These are phyloP conservation scores for Dynastes hyllus DNA, from an alignment of 2,888 invertebrate species.

Conservation along the genomic window DNA sequence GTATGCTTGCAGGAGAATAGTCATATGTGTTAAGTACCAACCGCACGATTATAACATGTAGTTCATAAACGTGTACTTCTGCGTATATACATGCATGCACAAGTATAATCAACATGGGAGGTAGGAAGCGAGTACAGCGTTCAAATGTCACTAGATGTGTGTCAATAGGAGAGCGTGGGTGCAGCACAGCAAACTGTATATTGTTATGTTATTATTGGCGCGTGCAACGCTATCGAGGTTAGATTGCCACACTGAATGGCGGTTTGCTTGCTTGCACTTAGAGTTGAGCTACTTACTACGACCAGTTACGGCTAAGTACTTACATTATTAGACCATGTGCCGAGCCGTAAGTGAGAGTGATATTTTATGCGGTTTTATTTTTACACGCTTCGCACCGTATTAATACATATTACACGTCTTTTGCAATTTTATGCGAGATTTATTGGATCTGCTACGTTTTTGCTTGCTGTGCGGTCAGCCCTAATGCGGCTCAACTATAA, in stretches of 20 bases:
- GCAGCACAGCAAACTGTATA: slow-evolving; percentile 64
- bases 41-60: slow-evolving; percentile 6
- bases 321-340: slow-evolving; percentile 48
- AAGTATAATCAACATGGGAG: slow-evolving; percentile 44
- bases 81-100: not conserved
- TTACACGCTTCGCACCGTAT: slow-evolving; percentile 43
- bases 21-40: not conserved
- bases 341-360: slow-evolving; percentile 44
- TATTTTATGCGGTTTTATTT: slow-evolving; percentile 49
- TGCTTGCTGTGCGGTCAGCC: slow-evolving; percentile 1
- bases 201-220: slow-evolving; percentile 65
- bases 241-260: slow-evolving; percentile 60
- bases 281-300: slow-evolving; percentile 53
- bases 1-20: no score
- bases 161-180: slow-evolving; percentile 65
- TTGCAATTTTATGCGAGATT: slow-evolving; percentile 45
- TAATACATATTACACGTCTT: slow-evolving; percentile 47
- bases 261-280: slow-evolving; percentile 54
- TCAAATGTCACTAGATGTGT: slow-evolving; percentile 64
- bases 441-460: slow-evolving; percentile 39
- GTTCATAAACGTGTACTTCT: slow-evolving; percentile 3
- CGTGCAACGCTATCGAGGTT: slow-evolving; percentile 64
- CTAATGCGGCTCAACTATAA: slow-evolving; percentile 6
- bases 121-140: slow-evolving; percentile 60
- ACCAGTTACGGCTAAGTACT: slow-evolving; percentile 52